A percentile compares a stretch with the other conserved stretches of the same genome.
These are phyloP conservation scores for Leptinotarsa tumamoca DNA, from an alignment of 2,888 invertebrate genomes.

Conservation along the genomic window DNA sequence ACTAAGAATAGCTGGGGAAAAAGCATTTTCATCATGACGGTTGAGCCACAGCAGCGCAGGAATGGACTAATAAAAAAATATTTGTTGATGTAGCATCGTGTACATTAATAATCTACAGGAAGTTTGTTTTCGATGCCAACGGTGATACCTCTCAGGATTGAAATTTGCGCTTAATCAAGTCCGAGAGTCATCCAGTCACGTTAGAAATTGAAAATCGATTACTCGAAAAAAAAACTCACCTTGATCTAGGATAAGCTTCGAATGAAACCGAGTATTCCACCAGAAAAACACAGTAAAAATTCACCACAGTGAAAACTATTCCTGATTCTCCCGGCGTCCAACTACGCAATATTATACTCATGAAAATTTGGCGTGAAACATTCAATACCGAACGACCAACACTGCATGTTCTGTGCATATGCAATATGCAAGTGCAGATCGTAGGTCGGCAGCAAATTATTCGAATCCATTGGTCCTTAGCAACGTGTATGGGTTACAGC, in stretches of 20 bases:
- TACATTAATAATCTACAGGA: background rate
- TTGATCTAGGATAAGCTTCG: conserved; percentile 29
- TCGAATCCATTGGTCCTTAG: conserved; percentile 8
- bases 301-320: conserved; percentile 14
- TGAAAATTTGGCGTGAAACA: conserved; percentile 1
- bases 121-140: background rate
- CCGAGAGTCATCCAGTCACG: background rate
- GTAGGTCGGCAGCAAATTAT: conserved; percentile 32
- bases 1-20: conserved; percentile 2
- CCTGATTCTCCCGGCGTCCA: background rate
- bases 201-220: background rate
- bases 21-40: background rate
- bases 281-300: conserved; percentile 23
- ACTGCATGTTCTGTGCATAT: conserved; percentile 44
- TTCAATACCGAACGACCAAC: conserved; percentile 30
- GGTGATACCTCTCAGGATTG: background rate
- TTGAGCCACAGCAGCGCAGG: too few relatives aligned
- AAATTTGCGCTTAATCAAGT: background rate
- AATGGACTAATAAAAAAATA: too few relatives aligned
- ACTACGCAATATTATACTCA: background rate
- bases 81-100: too few relatives aligned
- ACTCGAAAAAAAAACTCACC: conserved; percentile 39
- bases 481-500: background rate
- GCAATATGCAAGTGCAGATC: conserved; percentile 46
- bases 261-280: conserved; percentile 33